These are phyloP conservation scores for Pseudomyrmex sp. DNA, from an alignment of 1,140 invertebrate species.

Conservation along the genomic window DNA sequence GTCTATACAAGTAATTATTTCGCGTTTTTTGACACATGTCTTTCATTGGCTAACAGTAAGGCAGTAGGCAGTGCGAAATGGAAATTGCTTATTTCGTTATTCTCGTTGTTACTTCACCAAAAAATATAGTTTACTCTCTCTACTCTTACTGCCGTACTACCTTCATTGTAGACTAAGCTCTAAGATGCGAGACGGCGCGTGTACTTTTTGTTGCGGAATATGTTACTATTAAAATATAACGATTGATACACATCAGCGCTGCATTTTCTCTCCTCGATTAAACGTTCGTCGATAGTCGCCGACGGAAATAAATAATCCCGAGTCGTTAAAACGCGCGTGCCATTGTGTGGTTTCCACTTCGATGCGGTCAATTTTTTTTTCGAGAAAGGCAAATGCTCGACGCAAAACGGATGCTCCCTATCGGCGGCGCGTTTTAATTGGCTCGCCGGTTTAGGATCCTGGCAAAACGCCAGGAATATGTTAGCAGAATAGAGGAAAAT, in stretches of 20 bases:
- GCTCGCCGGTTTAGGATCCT: background rate
- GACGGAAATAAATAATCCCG: constrained; percentile 31
- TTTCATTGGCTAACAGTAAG: no score
- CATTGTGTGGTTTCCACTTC: background rate
- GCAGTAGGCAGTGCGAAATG: no score
- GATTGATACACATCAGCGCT: constrained; percentile 4
- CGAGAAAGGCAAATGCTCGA: background rate
- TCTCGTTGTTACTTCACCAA: no score
- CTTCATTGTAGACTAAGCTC: no score
- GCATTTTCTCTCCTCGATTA: background rate
- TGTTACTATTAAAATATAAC: background rate
- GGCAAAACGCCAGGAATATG: constrained; percentile 24
- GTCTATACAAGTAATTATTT: no score
- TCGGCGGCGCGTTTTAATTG: constrained; percentile 31
- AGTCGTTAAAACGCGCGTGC: constrained; percentile 3
- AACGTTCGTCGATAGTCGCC: background rate
- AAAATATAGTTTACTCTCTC: no score
- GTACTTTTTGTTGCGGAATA: background rate
- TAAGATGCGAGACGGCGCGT: background rate
- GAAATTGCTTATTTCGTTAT: no score
- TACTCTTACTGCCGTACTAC: no score
- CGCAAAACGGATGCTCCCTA: constrained; percentile 11
- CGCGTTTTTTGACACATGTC: no score
- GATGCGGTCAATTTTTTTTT: constrained; percentile 5
- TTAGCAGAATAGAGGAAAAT: constrained; percentile 1